Conservation (phyloP, 1,140 invertebrate species). For the Akabosia matsudoensis region DNA sequence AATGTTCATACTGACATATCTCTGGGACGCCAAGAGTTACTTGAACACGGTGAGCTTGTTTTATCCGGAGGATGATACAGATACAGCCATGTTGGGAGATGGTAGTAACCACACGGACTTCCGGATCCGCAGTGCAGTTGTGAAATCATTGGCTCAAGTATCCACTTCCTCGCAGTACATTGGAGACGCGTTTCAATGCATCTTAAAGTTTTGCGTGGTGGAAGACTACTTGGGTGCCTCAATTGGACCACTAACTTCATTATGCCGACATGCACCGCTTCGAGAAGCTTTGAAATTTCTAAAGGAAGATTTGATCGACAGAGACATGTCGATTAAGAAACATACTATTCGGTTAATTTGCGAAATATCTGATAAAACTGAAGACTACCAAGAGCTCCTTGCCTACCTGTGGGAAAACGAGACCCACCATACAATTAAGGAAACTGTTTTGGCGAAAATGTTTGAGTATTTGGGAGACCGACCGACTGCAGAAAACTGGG, state of each 20-base stretch:
- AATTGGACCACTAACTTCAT: conserved; percentile 10
- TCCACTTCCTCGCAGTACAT: not conserved
- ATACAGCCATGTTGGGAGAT: not conserved
- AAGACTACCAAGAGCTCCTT: conserved; percentile 18
- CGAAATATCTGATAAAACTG: conserved; percentile 21
- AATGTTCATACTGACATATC: not conserved
- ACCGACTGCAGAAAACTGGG: conserved; percentile 24
- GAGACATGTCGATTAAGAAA: conserved; percentile 21
- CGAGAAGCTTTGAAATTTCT: conserved; percentile 24
- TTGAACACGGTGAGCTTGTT: conserved; percentile 28
- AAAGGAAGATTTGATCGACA: conserved; percentile 31
- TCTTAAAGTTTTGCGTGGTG: conserved; percentile 3
- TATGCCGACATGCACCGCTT: conserved; percentile 17
- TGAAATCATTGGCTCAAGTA: conserved; percentile 1
- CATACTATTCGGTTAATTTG: conserved; percentile 21
- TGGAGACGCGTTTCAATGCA: not conserved
- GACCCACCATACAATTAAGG: not conserved
- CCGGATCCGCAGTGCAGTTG: conserved; percentile 20
- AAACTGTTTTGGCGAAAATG: conserved; percentile 4
- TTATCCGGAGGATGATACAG: conserved; percentile 11
- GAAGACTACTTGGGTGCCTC: conserved; percentile 25
- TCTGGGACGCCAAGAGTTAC: conserved; percentile 30
- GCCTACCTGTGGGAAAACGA: conserved; percentile 34
- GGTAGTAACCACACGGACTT: not conserved
- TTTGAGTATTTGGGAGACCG: conserved; percentile 9